These are phyloP conservation scores for Chrosomus eos DNA, from an alignment of 2,797 vertebrate species.

Conservation along the genomic window DNA sequence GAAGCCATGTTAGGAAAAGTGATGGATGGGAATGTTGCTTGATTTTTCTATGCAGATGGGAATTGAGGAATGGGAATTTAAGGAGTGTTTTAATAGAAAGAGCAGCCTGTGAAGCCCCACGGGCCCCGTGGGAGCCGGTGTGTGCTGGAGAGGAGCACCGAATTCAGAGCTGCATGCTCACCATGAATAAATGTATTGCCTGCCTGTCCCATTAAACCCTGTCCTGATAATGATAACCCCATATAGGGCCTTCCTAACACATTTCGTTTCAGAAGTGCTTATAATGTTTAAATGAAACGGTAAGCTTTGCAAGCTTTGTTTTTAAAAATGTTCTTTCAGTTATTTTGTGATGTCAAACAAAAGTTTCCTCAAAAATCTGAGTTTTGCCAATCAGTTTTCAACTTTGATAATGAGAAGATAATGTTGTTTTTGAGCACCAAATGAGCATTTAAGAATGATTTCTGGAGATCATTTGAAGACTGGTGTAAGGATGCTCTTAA, in stretches of 20 bases:
- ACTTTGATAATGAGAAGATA: not conserved
- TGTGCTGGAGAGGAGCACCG: not conserved
- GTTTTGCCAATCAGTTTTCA: too few species aligned
- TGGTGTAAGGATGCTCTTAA: not conserved
- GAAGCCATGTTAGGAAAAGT: conserved; percentile 39
- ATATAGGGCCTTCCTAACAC: not conserved
- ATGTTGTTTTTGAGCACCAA: not conserved
- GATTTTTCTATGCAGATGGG: conserved; percentile 55
- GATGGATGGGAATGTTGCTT: conserved; percentile 14
- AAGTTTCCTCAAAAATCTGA: not conserved
- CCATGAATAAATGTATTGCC: not conserved
- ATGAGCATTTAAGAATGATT: not conserved
- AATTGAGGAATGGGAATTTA: conserved; percentile 73
- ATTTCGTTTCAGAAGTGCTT: not conserved
- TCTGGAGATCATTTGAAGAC: not conserved
- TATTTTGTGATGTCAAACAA: not conserved
- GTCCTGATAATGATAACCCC: not conserved
- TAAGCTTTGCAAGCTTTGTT: not conserved
- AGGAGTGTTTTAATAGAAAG: conserved; percentile 28
- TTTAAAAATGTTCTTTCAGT: not conserved
- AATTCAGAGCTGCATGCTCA: not conserved
- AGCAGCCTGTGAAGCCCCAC: not conserved
- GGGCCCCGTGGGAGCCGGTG: not conserved
- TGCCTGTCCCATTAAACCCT: not conserved
- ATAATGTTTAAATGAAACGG: not conserved